Base-by-base conservation (phyloP, 23 tunicate genomes). In the Diplosoma virens region DNA sequence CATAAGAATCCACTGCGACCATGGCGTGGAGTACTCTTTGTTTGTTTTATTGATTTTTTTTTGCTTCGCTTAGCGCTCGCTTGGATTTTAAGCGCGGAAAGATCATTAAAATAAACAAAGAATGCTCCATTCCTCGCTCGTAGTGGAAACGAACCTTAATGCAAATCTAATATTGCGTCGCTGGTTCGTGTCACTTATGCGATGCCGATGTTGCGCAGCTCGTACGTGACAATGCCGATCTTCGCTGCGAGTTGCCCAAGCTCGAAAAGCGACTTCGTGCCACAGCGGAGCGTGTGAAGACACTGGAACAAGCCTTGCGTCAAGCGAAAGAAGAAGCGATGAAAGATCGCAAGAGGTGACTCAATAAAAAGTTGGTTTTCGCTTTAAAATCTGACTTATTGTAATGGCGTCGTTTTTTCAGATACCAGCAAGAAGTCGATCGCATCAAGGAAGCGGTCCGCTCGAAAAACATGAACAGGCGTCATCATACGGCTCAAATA, bases 171-270 rank as follows among this genome's bases (percentile, higher is more conserved):
- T 14, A 7, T 41, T n/a, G n/a, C n/a, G n/a, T n/a, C n/a, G n/a
- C n/a, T n/a, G n/a, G n/a, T n/a, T n/a, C n/a, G n/a, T n/a, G n/a
- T n/a, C n/a, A n/a, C n/a, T n/a, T n/a, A n/a, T n/a, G n/a, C n/a
- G n/a, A 11, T 45, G 52, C 11, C 52, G 16, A 16, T 45, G 11
- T 67, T 67, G 2, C 25, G 1, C 80, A 95, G 95, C 76, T 95
- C 60, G 99, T 95, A 70, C 96, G 99, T 58, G 99, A 95, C 81
- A 95, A 95, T 80, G 99, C 99, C 76, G 99, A 95, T 81, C 86
- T 95, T 58, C 84, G 99, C 66, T 95, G 99, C 78, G 99, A 95
- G 77, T 77, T 95, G 14, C 99, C 99, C 73, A 95, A 95, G 81
- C 46, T 95, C 36, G 99, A 95, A 64, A 95, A 95, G 79, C 81